Evolutionary conservation across 1,140 invertebrate genomes (phyloP).

Genomic region (Cyphomyrmex costatus): DNA sequence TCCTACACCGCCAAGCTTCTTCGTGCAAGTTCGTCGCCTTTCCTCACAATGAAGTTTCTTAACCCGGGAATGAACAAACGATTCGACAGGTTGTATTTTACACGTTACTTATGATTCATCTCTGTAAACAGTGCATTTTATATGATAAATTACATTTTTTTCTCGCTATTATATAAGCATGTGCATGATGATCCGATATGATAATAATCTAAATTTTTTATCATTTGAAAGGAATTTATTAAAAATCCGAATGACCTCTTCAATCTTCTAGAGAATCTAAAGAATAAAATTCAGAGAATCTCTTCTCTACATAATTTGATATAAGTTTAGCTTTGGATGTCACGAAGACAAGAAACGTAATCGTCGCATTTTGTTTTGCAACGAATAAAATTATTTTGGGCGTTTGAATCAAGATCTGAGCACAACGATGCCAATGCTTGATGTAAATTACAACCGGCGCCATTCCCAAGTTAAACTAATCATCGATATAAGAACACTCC

Average conservation of each 20-base stretch:
- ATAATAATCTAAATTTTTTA: conserved; percentile 23
- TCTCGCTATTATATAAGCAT: neutral
- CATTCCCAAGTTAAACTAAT: conserved; percentile 34
- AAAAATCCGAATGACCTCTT: neutral
- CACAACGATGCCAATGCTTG: neutral
- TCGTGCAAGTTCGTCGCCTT: conserved; percentile 32
- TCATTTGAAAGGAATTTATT: conserved; percentile 7
- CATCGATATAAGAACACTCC: neutral
- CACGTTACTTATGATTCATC: neutral
- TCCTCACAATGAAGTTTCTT: neutral
- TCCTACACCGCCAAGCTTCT: conserved; percentile 43
- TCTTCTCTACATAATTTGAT: neutral
- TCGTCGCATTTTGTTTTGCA: neutral
- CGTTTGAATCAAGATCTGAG: conserved; percentile 5
- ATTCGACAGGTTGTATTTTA: conserved; percentile 38
- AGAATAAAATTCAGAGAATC: neutral
- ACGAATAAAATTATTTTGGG: neutral
- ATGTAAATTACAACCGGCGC: conserved; percentile 11
- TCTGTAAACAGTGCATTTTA: neutral
- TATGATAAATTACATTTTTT: neutral
- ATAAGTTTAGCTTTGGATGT: neutral
- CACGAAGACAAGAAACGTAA: neutral
- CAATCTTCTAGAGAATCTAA: neutral
- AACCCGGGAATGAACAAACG: neutral
- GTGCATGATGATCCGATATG: conserved; percentile 14